phyloP scores from a whole-genome alignment of 2,888 invertebrate species.

The Therioaphis trifolii region DNA sequence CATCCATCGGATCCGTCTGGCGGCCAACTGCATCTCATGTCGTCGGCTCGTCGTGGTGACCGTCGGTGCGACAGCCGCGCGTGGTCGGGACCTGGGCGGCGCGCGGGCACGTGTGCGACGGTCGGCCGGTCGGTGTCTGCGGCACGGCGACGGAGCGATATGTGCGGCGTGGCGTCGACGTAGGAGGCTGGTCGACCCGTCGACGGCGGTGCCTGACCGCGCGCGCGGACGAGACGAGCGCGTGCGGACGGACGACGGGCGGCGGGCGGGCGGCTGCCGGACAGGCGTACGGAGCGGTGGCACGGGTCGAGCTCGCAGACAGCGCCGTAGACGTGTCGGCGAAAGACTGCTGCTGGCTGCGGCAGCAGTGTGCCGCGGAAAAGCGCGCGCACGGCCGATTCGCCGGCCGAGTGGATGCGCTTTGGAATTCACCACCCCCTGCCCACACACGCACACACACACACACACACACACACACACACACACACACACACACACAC shows the following conservation, averaged over 20 bases:
- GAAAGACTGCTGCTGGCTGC: conserved; percentile 25
- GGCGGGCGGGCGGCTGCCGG: neutral
- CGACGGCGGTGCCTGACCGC: neutral
- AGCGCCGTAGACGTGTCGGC: conserved; percentile 41
- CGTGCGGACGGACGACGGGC: neutral
- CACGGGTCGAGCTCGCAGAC: neutral
- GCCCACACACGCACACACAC: neutral
- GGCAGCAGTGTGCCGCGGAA: conserved; percentile 2
- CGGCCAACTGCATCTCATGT: conserved; percentile 61
- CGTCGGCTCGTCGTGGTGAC: conserved; percentile 60
- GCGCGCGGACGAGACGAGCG: neutral
- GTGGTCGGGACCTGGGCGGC: neutral
- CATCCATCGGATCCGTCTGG: conserved; percentile 60
- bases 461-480: neutral
- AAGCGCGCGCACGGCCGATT: conserved; percentile 40
- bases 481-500: neutral
- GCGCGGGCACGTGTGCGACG: neutral
- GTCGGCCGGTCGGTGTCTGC: neutral
- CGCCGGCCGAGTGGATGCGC: conserved; percentile 57
- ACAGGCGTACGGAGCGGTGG: neutral
- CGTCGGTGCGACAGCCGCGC: conserved; percentile 31
- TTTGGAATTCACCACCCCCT: conserved; percentile 4
- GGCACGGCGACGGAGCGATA: neutral
- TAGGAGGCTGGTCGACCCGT: neutral
- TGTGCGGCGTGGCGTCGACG: neutral